These are phyloP conservation scores for Drosophila bunnanda DNA, from an alignment of 2,888 invertebrate species.

Conservation along the genomic window DNA sequence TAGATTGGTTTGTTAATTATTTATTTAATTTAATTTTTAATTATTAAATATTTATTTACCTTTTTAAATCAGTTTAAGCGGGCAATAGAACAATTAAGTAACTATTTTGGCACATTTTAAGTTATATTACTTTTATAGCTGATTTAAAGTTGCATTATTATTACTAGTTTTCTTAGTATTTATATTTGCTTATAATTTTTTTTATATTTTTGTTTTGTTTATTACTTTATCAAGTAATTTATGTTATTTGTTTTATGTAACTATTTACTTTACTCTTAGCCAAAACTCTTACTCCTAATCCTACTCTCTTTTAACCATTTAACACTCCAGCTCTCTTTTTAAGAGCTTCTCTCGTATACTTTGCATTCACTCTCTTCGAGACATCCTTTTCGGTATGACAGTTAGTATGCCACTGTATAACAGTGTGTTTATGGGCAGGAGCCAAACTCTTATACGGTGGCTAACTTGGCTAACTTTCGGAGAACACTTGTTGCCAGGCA, in stretches of 20 bases:
- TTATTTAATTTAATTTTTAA: background rate
- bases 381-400: constrained; percentile 49
- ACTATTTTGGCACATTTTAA: background rate
- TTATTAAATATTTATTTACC: background rate
- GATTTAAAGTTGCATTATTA: background rate
- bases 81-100: no score
- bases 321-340: no score
- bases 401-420: constrained; percentile 11
- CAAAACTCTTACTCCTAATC: background rate
- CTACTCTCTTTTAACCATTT: background rate
- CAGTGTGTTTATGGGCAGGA: constrained; percentile 6
- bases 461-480: constrained; percentile 56
- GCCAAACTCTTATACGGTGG: constrained; percentile 64
- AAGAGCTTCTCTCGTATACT: background rate
- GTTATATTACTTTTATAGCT: background rate
- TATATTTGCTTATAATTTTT: background rate
- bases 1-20: background rate
- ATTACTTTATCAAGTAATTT: background rate
- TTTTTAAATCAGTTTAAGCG: background rate
- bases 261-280: constrained; percentile 35
- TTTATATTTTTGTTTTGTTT: background rate
- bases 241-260: constrained; percentile 46
- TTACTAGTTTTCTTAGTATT: background rate
- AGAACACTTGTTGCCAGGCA: constrained; percentile 66
- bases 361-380: background rate